A percentile compares a stretch with the other conserved stretches of the same genome.
These are phyloP conservation scores for Boloria euphrosyne DNA, from an alignment of 2,888 invertebrate species.

Conservation along the genomic window DNA sequence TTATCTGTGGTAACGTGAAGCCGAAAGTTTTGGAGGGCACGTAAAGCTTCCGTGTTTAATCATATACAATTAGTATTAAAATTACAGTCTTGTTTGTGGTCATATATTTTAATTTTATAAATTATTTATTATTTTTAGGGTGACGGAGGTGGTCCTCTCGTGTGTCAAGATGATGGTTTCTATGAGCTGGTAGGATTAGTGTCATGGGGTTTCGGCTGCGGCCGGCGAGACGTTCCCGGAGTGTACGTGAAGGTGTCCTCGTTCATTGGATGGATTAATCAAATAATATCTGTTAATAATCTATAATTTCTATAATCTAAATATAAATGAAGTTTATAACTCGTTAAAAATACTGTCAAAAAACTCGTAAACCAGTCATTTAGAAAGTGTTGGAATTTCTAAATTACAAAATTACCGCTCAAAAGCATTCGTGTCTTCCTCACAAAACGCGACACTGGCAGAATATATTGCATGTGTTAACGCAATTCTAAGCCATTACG, in stretches of 20 bases:
- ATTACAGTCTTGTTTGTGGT: too few relatives aligned
- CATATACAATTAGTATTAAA: too few relatives aligned
- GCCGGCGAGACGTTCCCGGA: slow-evolving; percentile 96
- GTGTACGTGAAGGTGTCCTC: slow-evolving; percentile 98
- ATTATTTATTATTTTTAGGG: slow-evolving; percentile 80
- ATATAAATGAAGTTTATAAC: not conserved
- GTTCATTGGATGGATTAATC: slow-evolving; percentile 98
- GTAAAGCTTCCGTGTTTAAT: too few relatives aligned
- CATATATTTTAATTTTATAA: too few relatives aligned
- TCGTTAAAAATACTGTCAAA: not conserved
- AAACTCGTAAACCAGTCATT: not conserved
- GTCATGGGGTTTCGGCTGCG: slow-evolving; percentile 97
- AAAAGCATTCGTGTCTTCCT: too few relatives aligned
- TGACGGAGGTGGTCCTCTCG: slow-evolving; percentile 96
- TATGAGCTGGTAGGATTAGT: slow-evolving; percentile 96
- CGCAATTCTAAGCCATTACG: too few relatives aligned
- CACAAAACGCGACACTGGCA: too few relatives aligned
- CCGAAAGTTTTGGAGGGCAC: too few relatives aligned
- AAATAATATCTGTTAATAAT: slow-evolving; percentile 97
- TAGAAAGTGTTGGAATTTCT: not conserved
- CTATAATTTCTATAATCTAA: slow-evolving; percentile 78
- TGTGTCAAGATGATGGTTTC: slow-evolving; percentile 96
- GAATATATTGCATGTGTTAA: too few relatives aligned
- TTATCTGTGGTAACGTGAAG: too few relatives aligned
- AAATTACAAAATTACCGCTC: too few relatives aligned